phyloP scores from a whole-genome alignment of 2,797 vertebrate species.

The Syngnathus acus region DNA sequence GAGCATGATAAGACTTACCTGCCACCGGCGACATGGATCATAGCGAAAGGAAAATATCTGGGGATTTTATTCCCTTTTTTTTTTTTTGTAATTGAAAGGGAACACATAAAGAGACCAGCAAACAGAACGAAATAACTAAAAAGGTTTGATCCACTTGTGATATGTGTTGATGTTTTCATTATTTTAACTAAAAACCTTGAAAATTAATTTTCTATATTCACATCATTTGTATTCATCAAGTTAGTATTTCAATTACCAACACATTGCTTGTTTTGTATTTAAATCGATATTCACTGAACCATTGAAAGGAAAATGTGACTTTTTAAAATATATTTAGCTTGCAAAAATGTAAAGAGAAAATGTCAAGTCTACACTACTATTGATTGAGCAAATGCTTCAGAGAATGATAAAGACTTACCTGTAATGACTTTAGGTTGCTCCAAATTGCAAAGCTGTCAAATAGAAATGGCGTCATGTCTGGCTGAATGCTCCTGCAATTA shows the following conservation, averaged over 20 bases:
- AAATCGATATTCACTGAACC: too few relatives aligned
- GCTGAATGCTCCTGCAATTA: neutral
- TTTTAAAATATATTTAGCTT: too few relatives aligned
- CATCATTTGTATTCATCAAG: too few relatives aligned
- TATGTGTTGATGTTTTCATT: neutral
- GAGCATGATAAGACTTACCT: constrained; percentile 4
- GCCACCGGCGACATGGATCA: constrained; percentile 1
- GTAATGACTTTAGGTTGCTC: neutral
- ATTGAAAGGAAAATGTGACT: too few relatives aligned
- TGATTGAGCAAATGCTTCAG: too few relatives aligned
- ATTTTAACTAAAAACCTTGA: too few relatives aligned
- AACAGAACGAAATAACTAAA: neutral
- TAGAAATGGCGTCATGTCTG: neutral
- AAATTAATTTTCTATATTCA: too few relatives aligned
- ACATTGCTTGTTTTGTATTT: too few relatives aligned
- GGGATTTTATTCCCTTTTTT: neutral
- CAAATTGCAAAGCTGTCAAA: neutral
- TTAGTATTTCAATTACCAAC: too few relatives aligned
- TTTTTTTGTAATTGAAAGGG: neutral
- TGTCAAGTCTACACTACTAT: too few relatives aligned
- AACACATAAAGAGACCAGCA: neutral
- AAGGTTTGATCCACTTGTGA: neutral
- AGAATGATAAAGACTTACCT: neutral
- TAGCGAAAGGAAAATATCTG: neutral
- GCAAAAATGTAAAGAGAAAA: too few relatives aligned